Conservation (phyloP, 2,888 invertebrate species). For the Tyria jacobaeae region DNA sequence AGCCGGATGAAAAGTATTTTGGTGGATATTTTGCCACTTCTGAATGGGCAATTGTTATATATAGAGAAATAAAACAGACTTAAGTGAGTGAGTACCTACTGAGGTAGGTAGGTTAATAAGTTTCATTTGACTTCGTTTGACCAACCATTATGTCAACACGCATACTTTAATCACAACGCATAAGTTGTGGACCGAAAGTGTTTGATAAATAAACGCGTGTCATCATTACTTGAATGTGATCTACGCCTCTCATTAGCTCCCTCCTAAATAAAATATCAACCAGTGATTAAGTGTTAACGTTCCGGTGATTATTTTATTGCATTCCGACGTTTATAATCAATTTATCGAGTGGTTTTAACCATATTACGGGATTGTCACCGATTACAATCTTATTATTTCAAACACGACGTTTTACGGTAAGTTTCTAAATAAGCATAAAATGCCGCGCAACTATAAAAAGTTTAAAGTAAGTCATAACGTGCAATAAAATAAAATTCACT, state of each 20-base stretch:
- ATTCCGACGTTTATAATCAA: slow-evolving; percentile 76
- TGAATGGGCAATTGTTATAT: no score
- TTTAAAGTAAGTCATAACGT: slow-evolving; percentile 46
- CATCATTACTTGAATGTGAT: slow-evolving; percentile 83
- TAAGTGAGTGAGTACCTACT: slow-evolving; percentile 62
- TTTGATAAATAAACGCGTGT: slow-evolving; percentile 81
- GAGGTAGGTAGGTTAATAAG: no score
- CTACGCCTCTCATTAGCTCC: slow-evolving; percentile 82
- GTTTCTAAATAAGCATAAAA: slow-evolving; percentile 58
- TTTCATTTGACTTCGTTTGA: slow-evolving; percentile 75
- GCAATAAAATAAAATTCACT: slow-evolving; percentile 38
- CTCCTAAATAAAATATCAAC: slow-evolving; percentile 82
- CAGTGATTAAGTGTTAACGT: slow-evolving; percentile 75
- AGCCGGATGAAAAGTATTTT: no score
- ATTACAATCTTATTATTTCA: slow-evolving; percentile 53
- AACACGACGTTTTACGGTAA: slow-evolving; percentile 53
- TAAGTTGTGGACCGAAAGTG: slow-evolving; percentile 82
- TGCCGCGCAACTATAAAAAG: slow-evolving; percentile 58
- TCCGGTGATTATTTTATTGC: slow-evolving; percentile 81
- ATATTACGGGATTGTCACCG: slow-evolving; percentile 64
- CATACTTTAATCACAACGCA: slow-evolving; percentile 77
- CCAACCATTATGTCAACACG: slow-evolving; percentile 82
- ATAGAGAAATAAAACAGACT: background rate
- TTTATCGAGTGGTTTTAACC: slow-evolving; percentile 66
- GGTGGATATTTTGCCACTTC: no score